Conservation (phyloP, 2,888 invertebrate species). For the Netelia inedita region DNA sequence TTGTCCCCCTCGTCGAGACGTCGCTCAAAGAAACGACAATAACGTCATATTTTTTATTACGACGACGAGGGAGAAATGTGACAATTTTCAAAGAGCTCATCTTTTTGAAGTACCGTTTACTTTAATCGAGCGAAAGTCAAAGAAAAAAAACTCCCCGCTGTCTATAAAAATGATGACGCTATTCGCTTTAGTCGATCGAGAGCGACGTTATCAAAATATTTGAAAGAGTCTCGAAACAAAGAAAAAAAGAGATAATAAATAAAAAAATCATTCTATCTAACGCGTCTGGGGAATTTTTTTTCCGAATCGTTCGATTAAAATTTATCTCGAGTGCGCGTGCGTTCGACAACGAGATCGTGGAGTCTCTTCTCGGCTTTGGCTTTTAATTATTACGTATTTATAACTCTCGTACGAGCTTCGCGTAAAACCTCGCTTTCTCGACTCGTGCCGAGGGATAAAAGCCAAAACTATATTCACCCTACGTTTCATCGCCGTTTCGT, state of each 20-base stretch:
- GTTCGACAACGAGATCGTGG: conserved; percentile 7
- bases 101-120: background rate
- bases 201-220: background rate
- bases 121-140: background rate
- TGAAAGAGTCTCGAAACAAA: background rate
- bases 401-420: conserved; percentile 41
- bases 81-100: background rate
- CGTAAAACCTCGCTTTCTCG: background rate
- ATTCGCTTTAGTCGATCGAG: background rate
- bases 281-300: background rate
- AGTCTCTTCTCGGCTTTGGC: conserved; percentile 7
- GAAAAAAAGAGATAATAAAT: background rate
- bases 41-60: background rate
- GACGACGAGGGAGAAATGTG: background rate
- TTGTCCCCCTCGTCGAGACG: background rate
- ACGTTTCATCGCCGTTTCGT: background rate
- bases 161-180: background rate
- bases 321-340: conserved; percentile 61
- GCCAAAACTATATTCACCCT: conserved; percentile 37
- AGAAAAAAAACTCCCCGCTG: background rate
- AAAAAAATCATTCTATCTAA: background rate
- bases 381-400: conserved; percentile 64
- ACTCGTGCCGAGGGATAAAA: conserved; percentile 13
- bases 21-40: background rate
- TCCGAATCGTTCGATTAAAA: conserved; percentile 31